A percentile compares a stretch with the other conserved stretches of the same genome.
Evolutionary conservation across 2,113 vertebrate genomes (phyloP).

Genomic region (Leucoraja erinaceus): DNA sequence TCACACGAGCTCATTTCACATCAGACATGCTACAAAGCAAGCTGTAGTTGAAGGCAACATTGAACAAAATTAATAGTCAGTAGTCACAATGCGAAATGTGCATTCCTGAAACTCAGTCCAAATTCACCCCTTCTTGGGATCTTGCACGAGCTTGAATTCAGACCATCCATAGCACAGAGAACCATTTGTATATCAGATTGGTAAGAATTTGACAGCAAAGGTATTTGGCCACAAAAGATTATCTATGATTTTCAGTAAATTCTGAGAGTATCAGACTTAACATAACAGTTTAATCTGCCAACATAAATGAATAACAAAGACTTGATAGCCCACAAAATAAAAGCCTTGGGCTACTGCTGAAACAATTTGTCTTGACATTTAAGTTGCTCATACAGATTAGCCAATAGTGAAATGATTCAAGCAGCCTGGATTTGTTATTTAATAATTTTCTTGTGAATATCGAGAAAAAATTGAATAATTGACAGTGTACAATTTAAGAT

Average conservation of each 20-base stretch:
- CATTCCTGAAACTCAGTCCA: neutral
- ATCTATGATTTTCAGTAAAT: slow-evolving; percentile 20
- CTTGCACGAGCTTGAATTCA: neutral
- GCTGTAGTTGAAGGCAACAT: neutral
- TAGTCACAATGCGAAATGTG: slow-evolving; percentile 20
- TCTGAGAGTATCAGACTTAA: slow-evolving; percentile 26
- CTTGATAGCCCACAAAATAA: slow-evolving; percentile 29
- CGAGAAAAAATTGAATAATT: neutral
- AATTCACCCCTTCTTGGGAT: neutral
- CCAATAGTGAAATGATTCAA: neutral
- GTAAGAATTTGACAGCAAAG: neutral
- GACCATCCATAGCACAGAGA: neutral
- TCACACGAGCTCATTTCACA: neutral
- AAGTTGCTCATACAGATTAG: neutral
- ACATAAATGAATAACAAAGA: neutral
- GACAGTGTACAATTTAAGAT: neutral
- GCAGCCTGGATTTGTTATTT: neutral
- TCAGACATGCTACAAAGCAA: slow-evolving; percentile 5
- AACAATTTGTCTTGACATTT: too few species aligned
- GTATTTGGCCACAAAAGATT: neutral
- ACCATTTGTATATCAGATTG: neutral
- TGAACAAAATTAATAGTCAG: slow-evolving; percentile 4
- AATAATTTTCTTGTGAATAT: neutral
- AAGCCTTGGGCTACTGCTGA: neutral
- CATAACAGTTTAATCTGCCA: slow-evolving; percentile 2